A percentile compares a stretch with the other conserved stretches of the same genome.
Evolutionary conservation across 2,113 vertebrate species (phyloP).

Genomic region (Acrocephalus arundinaceus): DNA sequence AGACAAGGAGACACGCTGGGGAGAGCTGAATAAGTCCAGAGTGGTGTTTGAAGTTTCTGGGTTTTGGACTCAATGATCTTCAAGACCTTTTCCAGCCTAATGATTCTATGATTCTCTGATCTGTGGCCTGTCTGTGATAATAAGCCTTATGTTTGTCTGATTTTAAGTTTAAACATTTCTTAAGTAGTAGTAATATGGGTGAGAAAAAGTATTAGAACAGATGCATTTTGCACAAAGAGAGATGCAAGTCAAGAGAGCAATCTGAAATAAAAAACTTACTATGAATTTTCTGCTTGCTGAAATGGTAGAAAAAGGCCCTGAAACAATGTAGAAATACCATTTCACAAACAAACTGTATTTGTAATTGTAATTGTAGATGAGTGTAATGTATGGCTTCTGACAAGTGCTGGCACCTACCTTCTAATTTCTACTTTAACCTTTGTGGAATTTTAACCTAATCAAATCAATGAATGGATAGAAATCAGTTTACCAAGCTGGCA

Average conservation of each 20-base stretch:
- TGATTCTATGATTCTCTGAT: neutral
- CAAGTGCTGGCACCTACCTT: neutral
- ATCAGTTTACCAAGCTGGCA: neutral
- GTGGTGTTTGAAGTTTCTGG: neutral
- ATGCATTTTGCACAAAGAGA: neutral
- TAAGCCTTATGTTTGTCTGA: neutral
- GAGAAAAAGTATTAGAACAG: neutral
- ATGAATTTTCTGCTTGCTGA: neutral
- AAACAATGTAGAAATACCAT: neutral
- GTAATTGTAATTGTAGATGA: neutral
- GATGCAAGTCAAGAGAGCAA: neutral
- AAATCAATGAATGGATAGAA: neutral
- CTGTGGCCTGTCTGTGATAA: neutral
- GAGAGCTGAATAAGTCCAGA: neutral
- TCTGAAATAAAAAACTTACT: neutral
- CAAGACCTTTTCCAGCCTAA: neutral
- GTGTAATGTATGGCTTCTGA: neutral
- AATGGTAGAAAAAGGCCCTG: neutral
- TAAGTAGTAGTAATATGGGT: neutral
- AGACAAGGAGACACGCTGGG: accelerated
- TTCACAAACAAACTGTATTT: neutral
- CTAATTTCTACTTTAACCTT: neutral
- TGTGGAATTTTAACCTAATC: neutral
- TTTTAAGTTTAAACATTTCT: neutral
- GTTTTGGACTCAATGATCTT: neutral